Evolutionary conservation across 1,140 invertebrate species (phyloP), one percentile per base, ranked within the genome.

Genomic region (Sarcophaga peregrina): DNA sequence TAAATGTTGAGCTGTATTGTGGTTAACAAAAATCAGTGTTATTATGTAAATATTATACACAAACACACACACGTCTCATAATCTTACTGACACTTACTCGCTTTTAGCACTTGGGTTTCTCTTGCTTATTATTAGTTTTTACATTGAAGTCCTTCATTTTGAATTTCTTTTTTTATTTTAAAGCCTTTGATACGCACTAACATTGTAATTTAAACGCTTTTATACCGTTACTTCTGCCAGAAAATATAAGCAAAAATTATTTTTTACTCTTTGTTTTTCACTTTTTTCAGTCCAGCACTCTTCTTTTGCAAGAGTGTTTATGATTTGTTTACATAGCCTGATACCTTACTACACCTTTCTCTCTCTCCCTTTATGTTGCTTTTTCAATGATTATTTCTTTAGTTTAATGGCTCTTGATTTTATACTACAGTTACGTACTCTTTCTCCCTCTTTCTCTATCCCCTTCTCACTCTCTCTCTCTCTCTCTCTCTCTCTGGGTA

Each of bases 1-100:
- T 37, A 37, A 37, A 37, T 37, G 25, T 37, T 37, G 25, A 37
- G 25, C 25, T 37, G 25, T 37, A 8, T n/a, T 68, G 62, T 68
- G 62, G 62, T 68, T 68, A 20, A 68, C 62, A 68, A 68, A 68
- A 68, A 68, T 68, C n/a, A 68, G 62, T 17, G 62, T 68, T 20
- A 1, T 68, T 20, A 68, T 68, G 62, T 68, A 68, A 68, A 68
- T 68, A 68, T 68, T 68, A 68, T 20, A 58, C 54, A 58, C 3
- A 54, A 54, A 54, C 25, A 37, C 25, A 37, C 1, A 1, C 25
- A 37, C 25, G 25, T 37, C 25, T 37, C 25, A 37, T 37, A 37
- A 1, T 37, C 25, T 37, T 37, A 37, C 25, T n/a, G n/a, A n/a
- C n/a, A n/a, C n/a, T n/a, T n/a, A n/a, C n/a, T n/a, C n/a, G n/a